Evolutionary conservation across 2,888 invertebrate genomes (phyloP).

Genomic region (Ornithoptera priamus): DNA sequence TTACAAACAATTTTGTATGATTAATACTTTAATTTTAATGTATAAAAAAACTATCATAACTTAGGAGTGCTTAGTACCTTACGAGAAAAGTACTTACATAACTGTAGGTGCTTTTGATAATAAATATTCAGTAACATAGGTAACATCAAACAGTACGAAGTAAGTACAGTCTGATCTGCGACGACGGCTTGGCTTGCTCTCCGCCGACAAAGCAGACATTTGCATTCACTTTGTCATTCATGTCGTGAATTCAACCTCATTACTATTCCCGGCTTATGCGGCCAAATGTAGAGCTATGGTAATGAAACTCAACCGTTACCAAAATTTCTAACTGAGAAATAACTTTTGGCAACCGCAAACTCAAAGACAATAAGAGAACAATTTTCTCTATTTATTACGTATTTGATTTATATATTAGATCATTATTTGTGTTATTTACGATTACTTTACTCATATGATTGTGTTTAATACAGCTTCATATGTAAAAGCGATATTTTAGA

Average conservation of each 20-base stretch:
- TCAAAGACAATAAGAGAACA: neutral
- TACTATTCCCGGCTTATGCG: slow-evolving; percentile 62
- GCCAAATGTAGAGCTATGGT: slow-evolving; percentile 61
- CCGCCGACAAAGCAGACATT: slow-evolving; percentile 67
- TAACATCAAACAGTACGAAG: slow-evolving; percentile 38
- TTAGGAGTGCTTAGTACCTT: neutral
- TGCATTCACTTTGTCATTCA: slow-evolving; percentile 78
- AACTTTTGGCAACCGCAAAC: slow-evolving; percentile 29
- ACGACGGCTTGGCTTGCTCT: slow-evolving; percentile 45
- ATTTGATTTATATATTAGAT: too few species aligned
- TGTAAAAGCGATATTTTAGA: too few species aligned
- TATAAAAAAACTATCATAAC: too few species aligned
- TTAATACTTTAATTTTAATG: too few species aligned
- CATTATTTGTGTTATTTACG: too few species aligned
- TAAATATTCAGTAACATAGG: slow-evolving; percentile 31
- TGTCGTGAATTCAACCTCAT: slow-evolving; percentile 64
- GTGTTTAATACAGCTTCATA: too few species aligned
- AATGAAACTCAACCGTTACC: slow-evolving; percentile 63
- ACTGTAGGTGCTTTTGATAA: neutral
- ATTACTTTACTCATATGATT: too few species aligned
- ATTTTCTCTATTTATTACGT: too few species aligned
- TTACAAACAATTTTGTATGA: too few species aligned
- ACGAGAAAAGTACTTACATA: neutral
- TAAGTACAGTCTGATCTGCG: slow-evolving; percentile 45
- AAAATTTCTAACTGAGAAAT: slow-evolving; percentile 56